Base-by-base conservation (phyloP, 2,797 vertebrate species). In the Pogonophryne albipinna region DNA sequence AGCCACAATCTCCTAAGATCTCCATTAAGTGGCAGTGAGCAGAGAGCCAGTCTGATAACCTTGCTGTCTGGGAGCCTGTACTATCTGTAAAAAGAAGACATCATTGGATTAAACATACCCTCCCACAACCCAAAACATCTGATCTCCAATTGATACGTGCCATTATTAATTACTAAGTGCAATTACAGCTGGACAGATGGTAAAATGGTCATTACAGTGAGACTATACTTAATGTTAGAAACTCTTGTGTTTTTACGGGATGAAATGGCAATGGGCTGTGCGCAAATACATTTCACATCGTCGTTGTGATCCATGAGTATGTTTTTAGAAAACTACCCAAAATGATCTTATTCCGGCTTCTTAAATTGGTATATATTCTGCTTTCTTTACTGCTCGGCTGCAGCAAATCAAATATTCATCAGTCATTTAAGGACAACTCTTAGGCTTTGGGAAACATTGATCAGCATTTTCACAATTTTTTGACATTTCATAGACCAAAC, bases 151-250 rank as follows among this genome's bases (percentile, higher is more conserved):
- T 87, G 91, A 96, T 95, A 96, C 95, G 91, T 91, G 88, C 86
- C 92, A 91, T 95, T 94, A 96, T 96, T 96, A 95, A 96, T 96
- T 95, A 95, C 94, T 74, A 88, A 95, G 94, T 95, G 93, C 91
- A 96, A 95, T 95, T 95, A 95, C 93, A 70, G 78, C 68, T 15
- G 47, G 70, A 84, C 78, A 93, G 73, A 88, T 68, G 57, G 76
- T 67, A 71, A 86, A 86, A 76, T 13, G 14, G 69, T 74, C 72
- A 89, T 87, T 59, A 78, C 78, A 71, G 74, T 73, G 84, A 86
- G 77, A 41, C 52, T 51, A 8, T 34, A 27, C 17, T 42, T 62
- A 11, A 45, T 49, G 16, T 44, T n/a, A 66, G 13, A 66, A 27
- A 15, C 20, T 31, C 44, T 52, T 9, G 17, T 17, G 8, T 41